These are phyloP conservation scores for Tetraodon nigroviridis DNA, from an alignment of 2,113 vertebrate species.

Conservation along the genomic window DNA sequence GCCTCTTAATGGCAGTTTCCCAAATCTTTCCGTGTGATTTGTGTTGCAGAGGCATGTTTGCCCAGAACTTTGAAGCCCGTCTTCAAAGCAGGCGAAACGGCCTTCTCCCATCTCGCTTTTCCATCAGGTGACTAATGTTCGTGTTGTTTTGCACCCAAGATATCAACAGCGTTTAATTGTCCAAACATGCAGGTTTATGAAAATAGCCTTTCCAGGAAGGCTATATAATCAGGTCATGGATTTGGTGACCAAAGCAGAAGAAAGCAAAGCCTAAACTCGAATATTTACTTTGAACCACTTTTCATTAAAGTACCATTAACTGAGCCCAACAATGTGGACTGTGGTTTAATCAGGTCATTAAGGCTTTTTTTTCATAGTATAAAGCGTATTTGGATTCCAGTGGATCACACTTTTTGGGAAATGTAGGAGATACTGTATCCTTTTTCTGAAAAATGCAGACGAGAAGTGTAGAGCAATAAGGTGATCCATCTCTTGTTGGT, in stretches of 20 bases:
- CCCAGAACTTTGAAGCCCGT: conserved; percentile 55
- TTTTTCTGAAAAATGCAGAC: conserved; percentile 22
- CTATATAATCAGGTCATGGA: conserved; percentile 9
- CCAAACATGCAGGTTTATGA: conserved; percentile 24
- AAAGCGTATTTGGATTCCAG: neutral
- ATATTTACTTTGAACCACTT: conserved; percentile 3
- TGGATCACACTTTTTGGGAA: neutral
- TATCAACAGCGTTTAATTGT: conserved; percentile 30
- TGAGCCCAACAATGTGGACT: neutral
- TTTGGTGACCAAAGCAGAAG: neutral
- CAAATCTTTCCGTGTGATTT: conserved; percentile 57
- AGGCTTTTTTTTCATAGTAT: neutral
- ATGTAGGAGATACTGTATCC: conserved; percentile 5
- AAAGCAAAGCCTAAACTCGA: neutral
- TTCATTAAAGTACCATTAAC: neutral
- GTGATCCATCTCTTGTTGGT: conserved; percentile 15
- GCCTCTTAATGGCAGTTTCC: conserved; percentile 61
- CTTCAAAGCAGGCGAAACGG: conserved; percentile 36
- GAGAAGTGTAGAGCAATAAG: conserved; percentile 12
- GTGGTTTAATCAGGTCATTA: neutral
- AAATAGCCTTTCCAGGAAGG: conserved; percentile 20
- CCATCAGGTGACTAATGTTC: conserved; percentile 22
- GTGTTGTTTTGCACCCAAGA: conserved; percentile 24
- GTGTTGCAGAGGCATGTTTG: conserved; percentile 57
- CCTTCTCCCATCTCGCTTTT: conserved; percentile 32